phyloP scores from a whole-genome alignment of 2,888 invertebrate species.

The Platycnemis pennipes region DNA sequence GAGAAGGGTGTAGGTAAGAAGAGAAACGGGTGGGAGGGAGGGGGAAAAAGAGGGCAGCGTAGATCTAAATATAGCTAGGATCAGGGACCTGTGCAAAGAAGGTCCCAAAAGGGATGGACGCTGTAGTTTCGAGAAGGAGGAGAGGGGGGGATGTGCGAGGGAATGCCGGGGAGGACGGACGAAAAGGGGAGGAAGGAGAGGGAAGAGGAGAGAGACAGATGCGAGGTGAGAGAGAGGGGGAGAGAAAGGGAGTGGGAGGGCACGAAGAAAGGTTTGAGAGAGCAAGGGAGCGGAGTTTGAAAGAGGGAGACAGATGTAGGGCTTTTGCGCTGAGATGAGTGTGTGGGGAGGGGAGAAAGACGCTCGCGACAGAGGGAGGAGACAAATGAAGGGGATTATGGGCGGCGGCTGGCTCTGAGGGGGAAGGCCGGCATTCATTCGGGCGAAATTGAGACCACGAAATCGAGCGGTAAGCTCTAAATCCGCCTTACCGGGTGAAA shows the following conservation, averaged over 20 bases:
- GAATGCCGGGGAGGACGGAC: background rate
- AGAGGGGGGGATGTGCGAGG: background rate
- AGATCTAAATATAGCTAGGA: constrained; percentile 64
- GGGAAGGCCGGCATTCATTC: background rate
- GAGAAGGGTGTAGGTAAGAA: background rate
- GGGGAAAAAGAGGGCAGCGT: constrained; percentile 6
- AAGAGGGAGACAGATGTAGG: constrained; percentile 9
- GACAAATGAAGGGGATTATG: constrained; percentile 29
- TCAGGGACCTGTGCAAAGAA: constrained; percentile 62
- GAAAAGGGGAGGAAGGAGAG: background rate
- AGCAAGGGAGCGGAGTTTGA: background rate
- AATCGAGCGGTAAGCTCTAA: background rate
- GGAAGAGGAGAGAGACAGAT: background rate
- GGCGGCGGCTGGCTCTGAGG: background rate
- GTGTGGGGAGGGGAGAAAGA: background rate
- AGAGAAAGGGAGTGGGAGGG: background rate
- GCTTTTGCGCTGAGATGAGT: background rate
- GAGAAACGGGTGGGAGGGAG: background rate
- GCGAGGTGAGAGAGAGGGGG: background rate
- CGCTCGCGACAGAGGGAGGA: background rate
- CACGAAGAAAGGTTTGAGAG: background rate
- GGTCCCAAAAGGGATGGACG: constrained; percentile 38
- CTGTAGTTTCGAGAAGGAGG: background rate
- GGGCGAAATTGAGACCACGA: constrained; percentile 9
- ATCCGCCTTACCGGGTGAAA: background rate